Conservation (phyloP, 2,888 invertebrate genomes). For the Xestia rhomboidea region DNA sequence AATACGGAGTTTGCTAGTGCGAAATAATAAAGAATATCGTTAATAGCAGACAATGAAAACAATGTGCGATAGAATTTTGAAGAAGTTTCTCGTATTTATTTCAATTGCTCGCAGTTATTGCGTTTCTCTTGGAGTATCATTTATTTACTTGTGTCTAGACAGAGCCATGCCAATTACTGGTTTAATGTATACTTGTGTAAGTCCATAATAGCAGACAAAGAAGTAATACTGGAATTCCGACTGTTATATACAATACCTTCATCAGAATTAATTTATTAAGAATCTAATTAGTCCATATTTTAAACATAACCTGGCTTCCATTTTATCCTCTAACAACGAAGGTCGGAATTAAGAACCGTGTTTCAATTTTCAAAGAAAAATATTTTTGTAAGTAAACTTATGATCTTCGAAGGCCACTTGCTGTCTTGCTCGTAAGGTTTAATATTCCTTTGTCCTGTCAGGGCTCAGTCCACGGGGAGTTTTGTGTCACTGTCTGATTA, state of each 20-base stretch:
- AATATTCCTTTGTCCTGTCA: conserved; percentile 49
- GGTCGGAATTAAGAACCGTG: conserved; percentile 30
- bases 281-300: conserved; percentile 12
- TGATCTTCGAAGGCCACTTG: conserved; percentile 43
- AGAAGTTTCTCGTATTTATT: conserved; percentile 29
- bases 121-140: not conserved
- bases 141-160: not conserved
- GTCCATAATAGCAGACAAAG: not conserved
- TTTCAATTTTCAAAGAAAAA: conserved; percentile 60
- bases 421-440: conserved; percentile 46
- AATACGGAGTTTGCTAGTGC: conserved; percentile 22
- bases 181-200: not conserved
- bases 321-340: conserved; percentile 1
- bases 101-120: conserved; percentile 16
- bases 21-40: conserved; percentile 44
- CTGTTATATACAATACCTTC: not conserved
- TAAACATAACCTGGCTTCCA: conserved; percentile 3
- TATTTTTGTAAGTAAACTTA: conserved; percentile 57
- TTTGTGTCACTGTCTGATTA: conserved; percentile 54
- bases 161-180: not conserved
- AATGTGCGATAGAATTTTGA: conserved; percentile 21
- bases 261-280: not conserved
- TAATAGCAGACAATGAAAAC: conserved; percentile 31
- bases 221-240: not conserved
- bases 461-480: conserved; percentile 25